Evolutionary conservation across 2,888 invertebrate species (phyloP), one percentile per base, ranked within the genome.

Genomic region (Eupeodes luniger): DNA sequence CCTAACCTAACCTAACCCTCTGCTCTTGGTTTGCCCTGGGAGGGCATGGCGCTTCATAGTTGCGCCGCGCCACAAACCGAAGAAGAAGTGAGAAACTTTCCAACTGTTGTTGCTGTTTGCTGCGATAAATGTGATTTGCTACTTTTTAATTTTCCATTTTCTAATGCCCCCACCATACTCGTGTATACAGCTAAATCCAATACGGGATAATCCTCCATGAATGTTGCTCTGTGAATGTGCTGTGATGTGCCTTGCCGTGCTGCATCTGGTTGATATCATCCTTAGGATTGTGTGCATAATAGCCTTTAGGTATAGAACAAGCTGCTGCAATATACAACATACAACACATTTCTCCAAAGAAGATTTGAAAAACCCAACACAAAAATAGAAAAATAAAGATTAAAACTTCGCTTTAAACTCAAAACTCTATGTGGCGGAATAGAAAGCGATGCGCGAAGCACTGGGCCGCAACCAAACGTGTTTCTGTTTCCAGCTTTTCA

Each of bases 401-500:
- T 61, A 16, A 69, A 69, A 75, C n/a, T 64, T 49, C 44, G 62
- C 19, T 64, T 40, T 6, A 62, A 51, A 51, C 12, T 14, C 11
- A 53, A 76, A 62, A 66, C 62, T 66, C 57, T 57, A 4, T 12
- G 57, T 36, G 57, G 69, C 47, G 57, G 69, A 86, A 84, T 84
- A 87, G 87, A 87, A 87, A 87, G 87, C 86, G 79, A 79, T 83
- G 69, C 69, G 47, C 75, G 61, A 77, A 70, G 86, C 83, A 86
- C 69, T 87, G 61, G 72, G 76, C 83, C 80, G 77, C 77, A 77
- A 74, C 87, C 72, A 87, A 87, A 87, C 84, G 72, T 87, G 87
- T 87, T 84, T 87, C 57, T 77, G 76, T 83, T 87, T 84, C 77
- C 86, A 86, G 86, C 79, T 86, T 86, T 86, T 82, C 86, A 82